Evolutionary conservation across 2,888 invertebrate species (phyloP), one percentile per base, ranked within the genome.

Genomic region (Drosophila falleni): DNA sequence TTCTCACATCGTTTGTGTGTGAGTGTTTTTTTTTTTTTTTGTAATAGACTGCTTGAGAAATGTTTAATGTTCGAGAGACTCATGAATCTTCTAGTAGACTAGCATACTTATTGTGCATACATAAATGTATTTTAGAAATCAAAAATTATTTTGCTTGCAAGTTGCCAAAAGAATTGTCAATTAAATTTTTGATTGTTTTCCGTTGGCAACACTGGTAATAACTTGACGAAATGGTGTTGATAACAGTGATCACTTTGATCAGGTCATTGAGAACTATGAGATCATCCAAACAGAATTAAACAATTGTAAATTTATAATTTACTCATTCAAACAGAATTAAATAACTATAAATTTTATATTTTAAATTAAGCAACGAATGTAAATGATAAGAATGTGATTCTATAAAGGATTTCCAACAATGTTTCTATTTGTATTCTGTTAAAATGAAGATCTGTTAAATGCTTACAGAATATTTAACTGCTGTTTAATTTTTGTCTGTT

Each of bases 181-280:
- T 31, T 8, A 49, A 13, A 49, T 33, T 33, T 33, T 49, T 31
- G 16, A 49, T 11, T 44, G 23, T 9, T 41, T 10, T 29, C 15
- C 29, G 29, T 29, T 46, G 42, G 35, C 35, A 35, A 35, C 35
- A 35, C 13, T 39, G 39, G 15, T 23, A 19, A 19, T 42, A 19
- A 49, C 11, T 49, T 49, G 31, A 31, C 31, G 11, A 16, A 31
- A 16, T 49, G 6, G 6, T 19, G 11, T 5, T 49, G 49, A 49
- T 49, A 49, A 49, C 49, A 49, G 13, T 33, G 33, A 33, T 49
- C 49, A 49, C 16, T 49, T 16, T 3, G 31, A 49, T 49, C 49
- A 19, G 26, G 8, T n/a, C 2, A 23, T 26, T 44, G n/a, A 3
- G 9, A 49, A 33, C 49, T 31, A 33, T 49, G 49, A 49, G 49